Evolutionary conservation across 2,113 vertebrate species (phyloP).

Genomic region (Corythoichthys intestinalis): DNA sequence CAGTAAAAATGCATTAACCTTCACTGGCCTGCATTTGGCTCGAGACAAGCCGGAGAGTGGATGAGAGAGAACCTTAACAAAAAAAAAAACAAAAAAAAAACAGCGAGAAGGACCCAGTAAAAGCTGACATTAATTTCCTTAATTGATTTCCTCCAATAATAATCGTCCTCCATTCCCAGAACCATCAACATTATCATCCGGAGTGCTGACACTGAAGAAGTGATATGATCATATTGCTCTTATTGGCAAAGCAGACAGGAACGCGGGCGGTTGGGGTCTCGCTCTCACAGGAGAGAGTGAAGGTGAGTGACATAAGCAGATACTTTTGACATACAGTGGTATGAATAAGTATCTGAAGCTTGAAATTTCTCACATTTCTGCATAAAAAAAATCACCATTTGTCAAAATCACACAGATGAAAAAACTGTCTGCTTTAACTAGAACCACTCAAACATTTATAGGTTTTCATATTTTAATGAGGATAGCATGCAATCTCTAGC

Average conservation of each 20-base stretch:
- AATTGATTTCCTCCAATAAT: conserved; percentile 80
- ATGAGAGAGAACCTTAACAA: conserved; percentile 54
- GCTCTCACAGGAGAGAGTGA: conserved; percentile 39
- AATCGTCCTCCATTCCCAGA: conserved; percentile 59
- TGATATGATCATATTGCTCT: conserved; percentile 74
- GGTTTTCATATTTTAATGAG: too few relatives aligned
- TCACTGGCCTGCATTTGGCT: conserved; percentile 72
- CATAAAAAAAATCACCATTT: too few relatives aligned
- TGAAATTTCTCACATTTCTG: too few relatives aligned
- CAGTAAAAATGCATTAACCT: conserved; percentile 91
- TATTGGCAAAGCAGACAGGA: conserved; percentile 46
- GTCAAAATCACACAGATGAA: too few relatives aligned
- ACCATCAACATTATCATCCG: conserved; percentile 63
- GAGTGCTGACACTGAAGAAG: conserved; percentile 55
- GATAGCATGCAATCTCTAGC: too few relatives aligned
- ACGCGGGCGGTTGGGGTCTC: conserved; percentile 19
- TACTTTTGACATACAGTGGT: conserved; percentile 46
- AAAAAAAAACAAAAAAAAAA: conserved; percentile 38
- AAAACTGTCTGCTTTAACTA: too few relatives aligned
- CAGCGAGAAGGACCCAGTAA: conserved; percentile 53
- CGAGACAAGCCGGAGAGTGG: conserved; percentile 50
- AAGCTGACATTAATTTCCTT: conserved; percentile 81
- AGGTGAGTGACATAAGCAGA: conserved; percentile 28
- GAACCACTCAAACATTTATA: too few relatives aligned
- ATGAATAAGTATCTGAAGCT: too few relatives aligned